Base-by-base conservation (phyloP, 2,888 invertebrate species). In the Hololepta plana region DNA sequence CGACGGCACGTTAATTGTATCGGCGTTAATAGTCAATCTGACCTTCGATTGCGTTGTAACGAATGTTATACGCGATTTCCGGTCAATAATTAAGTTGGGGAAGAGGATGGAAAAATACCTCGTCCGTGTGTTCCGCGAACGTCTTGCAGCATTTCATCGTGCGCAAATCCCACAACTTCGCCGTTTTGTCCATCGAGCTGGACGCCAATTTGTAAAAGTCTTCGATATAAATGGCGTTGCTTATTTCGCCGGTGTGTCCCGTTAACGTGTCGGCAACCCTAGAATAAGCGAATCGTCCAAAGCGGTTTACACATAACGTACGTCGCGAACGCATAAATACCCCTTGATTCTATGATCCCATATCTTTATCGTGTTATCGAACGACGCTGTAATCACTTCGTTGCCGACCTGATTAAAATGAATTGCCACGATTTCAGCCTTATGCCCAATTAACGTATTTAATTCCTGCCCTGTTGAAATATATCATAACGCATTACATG, bases 401-500 rank as follows among this genome's bases (percentile, higher is more conserved):
- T 21, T 9, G 22, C 22, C 9, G n/a, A 7, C 11, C 6, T 7
- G 5, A 11, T 21, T 21, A 21, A 21, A 21, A 10, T 21, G 6
- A 10, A 21, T 5, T 6, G 22, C 11, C 11, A 21, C 11, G n/a
- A 21, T n/a, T 21, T 21, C 22, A 9, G 22, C 22, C 22, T 21
- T 5, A 9, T 21, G 22, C 5, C 22, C 22, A 5, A 9, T 9
- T 5, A 21, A 21, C 9, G 22, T 21, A 9, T 21, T 7, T 9
- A 21, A 7, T 9, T 21, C 22, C 9, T 21, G 22, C 9, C 22
- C 22, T 21, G 9, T 10, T 7, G 11, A 7, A 17, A 7, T 7
- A 17, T 17, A 7, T n/a, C n/a, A n/a, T n/a, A n/a, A n/a, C n/a
- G n/a, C n/a, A n/a, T n/a, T n/a, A n/a, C n/a, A n/a, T n/a, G n/a